Base-by-base conservation (phyloP, 1,140 invertebrate species). In the Phenacoccus solenopsis region DNA sequence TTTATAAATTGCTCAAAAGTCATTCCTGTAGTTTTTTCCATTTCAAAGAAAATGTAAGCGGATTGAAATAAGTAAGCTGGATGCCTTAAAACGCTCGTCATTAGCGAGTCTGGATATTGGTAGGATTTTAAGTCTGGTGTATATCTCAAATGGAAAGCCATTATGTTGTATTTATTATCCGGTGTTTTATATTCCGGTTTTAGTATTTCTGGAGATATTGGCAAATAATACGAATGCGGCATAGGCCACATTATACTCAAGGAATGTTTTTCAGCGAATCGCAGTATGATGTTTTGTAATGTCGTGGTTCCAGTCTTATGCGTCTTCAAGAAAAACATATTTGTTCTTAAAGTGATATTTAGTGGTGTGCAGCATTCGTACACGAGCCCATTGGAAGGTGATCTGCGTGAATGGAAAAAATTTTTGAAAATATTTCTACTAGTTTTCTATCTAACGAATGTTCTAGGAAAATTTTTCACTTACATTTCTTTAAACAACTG, bases 261-360 rank as follows among this genome's bases (percentile, higher is more conserved):
- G n/a, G 78, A 74, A 30, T 78, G 73, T n/a, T 72, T 69, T 21
- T 75, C 74, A 13, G 78, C 81, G 74, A 77, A 81, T 25, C 81
- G 73, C 72, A 82, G 73, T 7, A 83, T 74, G 67, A 83, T 79
- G 72, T 81, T 82, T 71, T 82, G 80, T 4, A 82, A 72, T 0
- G 81, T 81, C 13, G 77, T 78, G 69, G 81, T 81, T 5, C 78
- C 82, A 70, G 80, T 80, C 77, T 83, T 84, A 74, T n/a, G n/a
- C n/a, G n/a, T n/a, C n/a, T n/a, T n/a, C n/a, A n/a, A n/a, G n/a
- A n/a, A n/a, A n/a, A n/a, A n/a, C n/a, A n/a, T n/a, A n/a, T n/a
- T n/a, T n/a, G n/a, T n/a, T n/a, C n/a, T n/a, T n/a, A n/a, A n/a
- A n/a, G n/a, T n/a, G n/a, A n/a, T n/a, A n/a, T n/a, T n/a, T n/a